Conservation (phyloP, 2,888 invertebrate species). For the Drosophila rellima region DNA sequence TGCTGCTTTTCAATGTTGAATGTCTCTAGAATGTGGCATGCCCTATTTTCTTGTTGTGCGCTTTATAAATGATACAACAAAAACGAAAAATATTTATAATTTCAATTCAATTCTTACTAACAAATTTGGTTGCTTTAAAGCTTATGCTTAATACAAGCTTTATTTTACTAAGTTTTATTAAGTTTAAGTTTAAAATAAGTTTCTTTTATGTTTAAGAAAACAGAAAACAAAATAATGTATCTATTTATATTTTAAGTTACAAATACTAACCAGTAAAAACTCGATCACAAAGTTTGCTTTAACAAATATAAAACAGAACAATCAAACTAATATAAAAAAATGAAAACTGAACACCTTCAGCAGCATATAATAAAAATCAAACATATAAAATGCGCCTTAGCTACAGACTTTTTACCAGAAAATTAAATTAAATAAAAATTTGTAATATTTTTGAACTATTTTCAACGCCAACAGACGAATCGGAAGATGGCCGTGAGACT, state of each 20-base stretch:
- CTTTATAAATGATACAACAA: constrained; percentile 48
- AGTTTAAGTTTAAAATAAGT: constrained; percentile 56
- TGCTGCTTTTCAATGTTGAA: constrained; percentile 54
- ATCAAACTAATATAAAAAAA: constrained; percentile 16
- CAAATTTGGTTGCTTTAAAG: constrained; percentile 71
- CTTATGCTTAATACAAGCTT: constrained; percentile 71
- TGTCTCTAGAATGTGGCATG: constrained; percentile 68
- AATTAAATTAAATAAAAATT: constrained; percentile 14
- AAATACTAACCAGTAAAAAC: constrained; percentile 73
- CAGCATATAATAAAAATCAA: constrained; percentile 49
- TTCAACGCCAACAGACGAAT: constrained; percentile 80
- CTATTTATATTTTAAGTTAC: constrained; percentile 56
- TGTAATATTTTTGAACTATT: constrained; percentile 36
- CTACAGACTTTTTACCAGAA: constrained; percentile 26
- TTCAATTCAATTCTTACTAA: constrained; percentile 66
- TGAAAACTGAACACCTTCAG: constrained; percentile 52
- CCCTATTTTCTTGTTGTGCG: constrained; percentile 56
- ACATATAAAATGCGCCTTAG: constrained; percentile 52
- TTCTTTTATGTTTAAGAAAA: constrained; percentile 49
- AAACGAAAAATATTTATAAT: constrained; percentile 39
- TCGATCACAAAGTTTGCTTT: constrained; percentile 73
- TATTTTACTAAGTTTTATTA: constrained; percentile 63
- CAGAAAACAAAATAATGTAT: constrained; percentile 23
- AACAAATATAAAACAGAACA: constrained; percentile 34
- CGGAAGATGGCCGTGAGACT: constrained; percentile 83